These are phyloP conservation scores for Ormyrus nitidulus DNA, from an alignment of 2,888 invertebrate genomes.

Conservation along the genomic window DNA sequence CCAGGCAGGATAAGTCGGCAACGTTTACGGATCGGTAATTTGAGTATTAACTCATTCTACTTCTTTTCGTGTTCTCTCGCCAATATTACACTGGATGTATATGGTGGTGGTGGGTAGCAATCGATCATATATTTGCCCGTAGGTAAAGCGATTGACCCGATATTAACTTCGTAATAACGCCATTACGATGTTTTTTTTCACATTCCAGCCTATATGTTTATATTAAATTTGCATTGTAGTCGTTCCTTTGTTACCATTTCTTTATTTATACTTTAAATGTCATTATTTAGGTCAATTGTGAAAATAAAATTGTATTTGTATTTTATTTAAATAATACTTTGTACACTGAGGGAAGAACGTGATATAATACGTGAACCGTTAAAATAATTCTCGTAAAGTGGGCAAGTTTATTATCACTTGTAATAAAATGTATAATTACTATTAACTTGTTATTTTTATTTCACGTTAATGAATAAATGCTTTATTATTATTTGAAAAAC, in stretches of 20 bases:
- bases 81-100: conserved; percentile 18
- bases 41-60: conserved; percentile 25
- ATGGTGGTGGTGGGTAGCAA: neutral
- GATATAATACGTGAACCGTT: no score
- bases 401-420: no score
- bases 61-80: conserved; percentile 13
- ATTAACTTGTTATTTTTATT: neutral
- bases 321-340: neutral
- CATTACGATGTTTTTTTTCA: neutral
- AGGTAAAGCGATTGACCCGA: conserved; percentile 18
- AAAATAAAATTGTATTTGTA: neutral
- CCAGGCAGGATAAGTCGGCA: neutral
- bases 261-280: neutral
- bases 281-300: neutral
- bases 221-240: neutral
- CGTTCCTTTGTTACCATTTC: neutral
- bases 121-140: conserved; percentile 35
- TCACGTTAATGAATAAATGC: neutral
- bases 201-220: neutral
- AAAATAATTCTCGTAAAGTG: no score
- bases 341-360: no score
- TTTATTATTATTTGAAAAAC: neutral
- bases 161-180: conserved; percentile 39
- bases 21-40: conserved; percentile 28
- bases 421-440: no score